A percentile compares a stretch with the other conserved stretches of the same genome.
Evolutionary conservation across 2,797 vertebrate genomes (phyloP).

Genomic region (Microctenopoma stevenorrisi): DNA sequence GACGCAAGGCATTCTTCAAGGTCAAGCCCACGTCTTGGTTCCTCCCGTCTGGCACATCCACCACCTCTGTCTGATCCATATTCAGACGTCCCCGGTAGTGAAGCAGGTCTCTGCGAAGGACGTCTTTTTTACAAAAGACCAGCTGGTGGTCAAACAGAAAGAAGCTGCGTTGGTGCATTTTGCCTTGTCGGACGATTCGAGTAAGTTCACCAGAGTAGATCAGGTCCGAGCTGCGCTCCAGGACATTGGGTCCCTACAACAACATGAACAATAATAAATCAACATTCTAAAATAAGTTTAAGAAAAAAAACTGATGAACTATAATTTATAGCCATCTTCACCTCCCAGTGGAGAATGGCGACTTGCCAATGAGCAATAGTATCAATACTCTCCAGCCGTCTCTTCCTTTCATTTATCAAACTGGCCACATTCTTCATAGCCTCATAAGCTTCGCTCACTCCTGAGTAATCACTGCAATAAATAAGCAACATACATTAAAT

Average conservation of each 20-base stretch:
- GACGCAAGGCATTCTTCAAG: conserved; percentile 89
- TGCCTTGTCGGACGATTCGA: conserved; percentile 88
- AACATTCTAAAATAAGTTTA: neutral
- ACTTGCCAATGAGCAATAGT: conserved; percentile 97
- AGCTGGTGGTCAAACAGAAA: conserved; percentile 99
- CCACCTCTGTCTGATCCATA: conserved; percentile 87
- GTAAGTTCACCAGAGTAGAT: conserved; percentile 96
- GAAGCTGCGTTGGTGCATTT: conserved; percentile 95
- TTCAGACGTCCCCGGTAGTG: conserved; percentile 93
- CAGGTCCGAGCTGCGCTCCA: conserved; percentile 93
- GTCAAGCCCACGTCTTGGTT: conserved; percentile 88
- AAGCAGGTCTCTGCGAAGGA: conserved; percentile 93
- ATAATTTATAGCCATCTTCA: conserved; percentile 65
- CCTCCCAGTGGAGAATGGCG: conserved; percentile 96
- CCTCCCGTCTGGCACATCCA: conserved; percentile 89
- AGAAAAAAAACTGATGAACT: neutral
- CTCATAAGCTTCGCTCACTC: conserved; percentile 91
- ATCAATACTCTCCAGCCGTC: conserved; percentile 94
- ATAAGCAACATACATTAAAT: neutral
- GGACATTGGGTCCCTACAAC: conserved; percentile 77
- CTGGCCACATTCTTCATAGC: conserved; percentile 98
- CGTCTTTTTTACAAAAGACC: conserved; percentile 95
- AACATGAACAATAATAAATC: conserved; percentile 15
- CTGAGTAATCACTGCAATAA: conserved; percentile 87
- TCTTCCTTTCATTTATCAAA: conserved; percentile 96